Evolutionary conservation across 1,140 invertebrate genomes (phyloP).

Genomic region (Choristoneura fumiferana): DNA sequence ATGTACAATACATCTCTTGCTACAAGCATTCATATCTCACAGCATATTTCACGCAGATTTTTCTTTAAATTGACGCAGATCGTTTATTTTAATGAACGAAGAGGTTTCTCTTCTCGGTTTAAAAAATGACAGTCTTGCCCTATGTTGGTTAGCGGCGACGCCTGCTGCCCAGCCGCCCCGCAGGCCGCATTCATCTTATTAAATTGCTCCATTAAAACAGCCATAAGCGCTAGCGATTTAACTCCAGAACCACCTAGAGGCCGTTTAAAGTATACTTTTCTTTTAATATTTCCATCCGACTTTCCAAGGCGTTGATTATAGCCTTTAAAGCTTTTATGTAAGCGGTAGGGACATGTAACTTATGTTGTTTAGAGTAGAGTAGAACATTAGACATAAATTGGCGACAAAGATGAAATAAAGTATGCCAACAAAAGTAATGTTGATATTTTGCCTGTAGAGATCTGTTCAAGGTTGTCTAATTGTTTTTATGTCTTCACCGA

Average conservation of each 20-base stretch:
- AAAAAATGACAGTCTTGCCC: slow-evolving; percentile 9
- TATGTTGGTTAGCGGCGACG: slow-evolving; percentile 11
- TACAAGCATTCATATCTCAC: no score
- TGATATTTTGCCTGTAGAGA: no score
- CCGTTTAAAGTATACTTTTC: slow-evolving; percentile 16
- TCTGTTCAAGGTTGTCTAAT: no score
- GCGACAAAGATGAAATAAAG: no score
- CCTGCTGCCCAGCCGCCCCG: slow-evolving; percentile 1
- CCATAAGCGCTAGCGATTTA: slow-evolving; percentile 48
- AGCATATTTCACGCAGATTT: no score
- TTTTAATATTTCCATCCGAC: slow-evolving; percentile 14
- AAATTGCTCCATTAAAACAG: slow-evolving; percentile 54
- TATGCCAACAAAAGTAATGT: no score
- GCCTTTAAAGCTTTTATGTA: neutral
- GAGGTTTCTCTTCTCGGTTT: neutral
- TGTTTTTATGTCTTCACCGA: no score
- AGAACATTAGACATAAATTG: no score
- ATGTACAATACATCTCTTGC: no score
- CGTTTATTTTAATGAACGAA: slow-evolving; percentile 3
- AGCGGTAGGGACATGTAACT: no score
- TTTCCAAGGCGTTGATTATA: neutral
- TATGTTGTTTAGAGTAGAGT: no score
- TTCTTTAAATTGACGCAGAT: neutral
- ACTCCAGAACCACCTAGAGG: slow-evolving; percentile 24
- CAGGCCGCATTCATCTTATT: slow-evolving; percentile 46